Evolutionary conservation across 2,113 vertebrate genomes (phyloP), one percentile per base, ranked within the genome.

Genomic region (Halcyon malimbica): DNA sequence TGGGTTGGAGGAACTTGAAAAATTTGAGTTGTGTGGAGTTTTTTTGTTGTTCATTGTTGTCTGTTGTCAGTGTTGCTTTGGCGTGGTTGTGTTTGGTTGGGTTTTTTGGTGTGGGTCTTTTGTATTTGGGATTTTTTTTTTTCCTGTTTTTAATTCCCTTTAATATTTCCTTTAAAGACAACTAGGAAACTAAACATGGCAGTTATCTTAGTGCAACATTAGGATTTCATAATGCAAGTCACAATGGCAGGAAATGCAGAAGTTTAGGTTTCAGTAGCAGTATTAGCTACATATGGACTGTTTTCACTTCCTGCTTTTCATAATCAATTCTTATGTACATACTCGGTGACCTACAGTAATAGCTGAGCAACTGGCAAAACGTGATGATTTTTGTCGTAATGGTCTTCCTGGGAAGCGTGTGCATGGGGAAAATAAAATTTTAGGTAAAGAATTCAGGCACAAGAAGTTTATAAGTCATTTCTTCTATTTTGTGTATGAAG

Each of bases 201-300:
- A 89, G 85, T 93, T 93, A 91, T 81, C 68, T 65, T 71, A 80
- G 76, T 56, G 64, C 42, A 93, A 20, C 79, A 28, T 90, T 88
- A 92, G 5, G 23, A 70, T 94, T 96, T 95, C 80, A 56, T 83
- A 76, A 90, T 88, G 77, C 14, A 83, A 90, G 64, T 83, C 56
- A 96, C 90, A 96, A 90, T 94, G 76, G 73, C 79, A 94, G 96
- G 94, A 95, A 96, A 94, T 92, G 79, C 82, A 93, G 76, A 92
- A 94, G 94, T 95, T 92, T 97, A 95, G 79, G 87, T 96, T 95
- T 93, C 41, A 1, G 42, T 86, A 94, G 79, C 79, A 96, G 87
- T 96, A 94, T 83, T 93, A 91, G 83, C 85, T 84, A 70, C 64
- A 23, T 96, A 93, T 95, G 83, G 88, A 90, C 90, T 92, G 68